Evolutionary conservation across 2,113 vertebrate species (phyloP).

Genomic region (Gopherus flavomarginatus): DNA sequence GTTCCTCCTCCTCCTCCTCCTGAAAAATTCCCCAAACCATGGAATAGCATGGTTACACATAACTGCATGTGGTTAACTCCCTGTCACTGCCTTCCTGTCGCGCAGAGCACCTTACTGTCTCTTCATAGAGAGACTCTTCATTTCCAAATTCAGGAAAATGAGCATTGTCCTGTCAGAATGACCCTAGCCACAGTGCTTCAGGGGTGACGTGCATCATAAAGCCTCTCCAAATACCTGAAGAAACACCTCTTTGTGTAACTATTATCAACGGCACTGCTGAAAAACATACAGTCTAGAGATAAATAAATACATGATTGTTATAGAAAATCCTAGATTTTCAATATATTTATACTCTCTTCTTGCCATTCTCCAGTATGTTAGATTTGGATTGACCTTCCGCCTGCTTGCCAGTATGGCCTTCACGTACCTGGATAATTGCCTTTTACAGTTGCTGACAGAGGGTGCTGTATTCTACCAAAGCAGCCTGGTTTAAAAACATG

Average conservation of each 20-base stretch:
- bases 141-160: background rate
- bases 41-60: background rate
- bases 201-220: background rate
- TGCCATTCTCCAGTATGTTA: background rate
- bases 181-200: background rate
- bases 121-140: background rate
- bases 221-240: background rate
- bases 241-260: background rate
- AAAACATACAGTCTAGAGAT: background rate
- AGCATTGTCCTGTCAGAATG: background rate
- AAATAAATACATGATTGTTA: background rate
- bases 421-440: background rate
- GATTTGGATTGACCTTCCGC: background rate
- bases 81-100: background rate
- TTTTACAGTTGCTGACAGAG: background rate
- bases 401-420: background rate
- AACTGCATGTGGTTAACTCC: background rate
- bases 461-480: background rate
- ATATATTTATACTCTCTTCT: background rate
- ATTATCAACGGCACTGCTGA: background rate
- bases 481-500: background rate
- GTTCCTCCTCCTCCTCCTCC: background rate
- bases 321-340: background rate
- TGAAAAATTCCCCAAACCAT: background rate
- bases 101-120: background rate